Evolutionary conservation across 2,888 invertebrate genomes (phyloP), one percentile per base, ranked within the genome.

Genomic region (Mantis religiosa): DNA sequence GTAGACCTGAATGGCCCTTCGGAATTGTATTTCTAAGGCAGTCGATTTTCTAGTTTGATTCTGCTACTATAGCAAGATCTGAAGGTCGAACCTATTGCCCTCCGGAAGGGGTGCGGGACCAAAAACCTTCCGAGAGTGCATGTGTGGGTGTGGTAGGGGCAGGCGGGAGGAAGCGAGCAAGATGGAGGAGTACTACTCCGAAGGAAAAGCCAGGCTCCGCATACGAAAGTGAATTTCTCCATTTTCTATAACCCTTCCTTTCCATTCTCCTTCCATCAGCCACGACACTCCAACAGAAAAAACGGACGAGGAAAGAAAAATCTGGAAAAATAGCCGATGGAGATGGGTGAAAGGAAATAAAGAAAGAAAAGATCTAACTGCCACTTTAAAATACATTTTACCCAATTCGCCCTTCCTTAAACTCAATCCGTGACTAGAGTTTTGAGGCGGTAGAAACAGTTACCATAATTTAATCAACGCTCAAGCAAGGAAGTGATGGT

Each of bases 341-440:
- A 71, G 54, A 71, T 71, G 25, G 54, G 54, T 71, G 54, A 71
- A 71, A 82, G 34, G 28, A 85, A 85, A 85, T 47, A 34, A 47
- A 28, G 30, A 82, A 82, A 27, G 41, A n/a, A 87, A 87, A 87
- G 34, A 87, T 82, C 87, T 87, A 87, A 87, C 87, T 41, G 54
- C 87, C 87, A 87, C 87, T 87, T 87, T 87, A 82, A 87, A 87
- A 87, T 82, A 87, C 87, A 87, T 82, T 81, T 87, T 87, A 87
- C 87, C 82, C 82, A 87, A 87, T 87, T 87, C 87, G 34, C 34
- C 87, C 82, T 82, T 82, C 87, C 87, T 87, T 87, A 87, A 82
- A 87, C 30, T 30, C 27, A 82, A 34, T 87, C 14, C 87, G 87
- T 87, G 87, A 87, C 87, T 41, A 9, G 87, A 82, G 85, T 85